A percentile compares a stretch with the other conserved stretches of the same genome.
Evolutionary conservation across 1,140 invertebrate genomes (phyloP).

Genomic region (Drosophila kohkoa): DNA sequence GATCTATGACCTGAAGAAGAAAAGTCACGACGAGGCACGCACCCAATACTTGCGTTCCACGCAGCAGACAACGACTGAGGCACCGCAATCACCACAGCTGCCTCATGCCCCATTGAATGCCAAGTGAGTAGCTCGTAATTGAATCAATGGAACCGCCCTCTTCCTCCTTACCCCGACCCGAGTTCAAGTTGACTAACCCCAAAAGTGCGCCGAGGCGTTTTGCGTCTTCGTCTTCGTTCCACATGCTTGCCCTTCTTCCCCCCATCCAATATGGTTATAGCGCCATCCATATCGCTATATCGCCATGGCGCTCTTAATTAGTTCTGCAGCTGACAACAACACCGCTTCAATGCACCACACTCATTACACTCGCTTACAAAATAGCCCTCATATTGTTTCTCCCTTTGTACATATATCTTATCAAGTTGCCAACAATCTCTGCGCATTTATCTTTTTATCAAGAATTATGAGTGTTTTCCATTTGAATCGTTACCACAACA

Average conservation of each 20-base stretch:
- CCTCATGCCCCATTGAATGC: slow-evolving; percentile 20
- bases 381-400: too few relatives aligned
- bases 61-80: slow-evolving; percentile 40
- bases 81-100: slow-evolving; percentile 21
- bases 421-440: too few relatives aligned
- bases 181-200: slow-evolving; percentile 25
- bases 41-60: slow-evolving; percentile 79
- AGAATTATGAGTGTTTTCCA: too few relatives aligned
- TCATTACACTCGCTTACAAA: slow-evolving; percentile 43
- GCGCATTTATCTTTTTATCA: too few relatives aligned
- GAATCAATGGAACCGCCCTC: slow-evolving; percentile 29
- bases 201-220: neutral
- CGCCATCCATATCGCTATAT: neutral
- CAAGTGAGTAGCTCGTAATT: slow-evolving; percentile 69
- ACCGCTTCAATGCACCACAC: slow-evolving; percentile 23
- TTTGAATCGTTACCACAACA: too few relatives aligned
- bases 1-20: slow-evolving; percentile 93
- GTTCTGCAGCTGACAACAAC: slow-evolving; percentile 49
- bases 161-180: neutral
- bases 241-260: slow-evolving; percentile 6
- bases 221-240: slow-evolving; percentile 10
- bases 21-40: slow-evolving; percentile 94
- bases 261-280: too few relatives aligned
- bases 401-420: too few relatives aligned
- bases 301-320: slow-evolving; percentile 58